Percentiles rank a stretch among this genome's conserved stretches.
Evolutionary conservation across 1,140 invertebrate species (phyloP).

Genomic region (Wasmannia auropunctata): DNA sequence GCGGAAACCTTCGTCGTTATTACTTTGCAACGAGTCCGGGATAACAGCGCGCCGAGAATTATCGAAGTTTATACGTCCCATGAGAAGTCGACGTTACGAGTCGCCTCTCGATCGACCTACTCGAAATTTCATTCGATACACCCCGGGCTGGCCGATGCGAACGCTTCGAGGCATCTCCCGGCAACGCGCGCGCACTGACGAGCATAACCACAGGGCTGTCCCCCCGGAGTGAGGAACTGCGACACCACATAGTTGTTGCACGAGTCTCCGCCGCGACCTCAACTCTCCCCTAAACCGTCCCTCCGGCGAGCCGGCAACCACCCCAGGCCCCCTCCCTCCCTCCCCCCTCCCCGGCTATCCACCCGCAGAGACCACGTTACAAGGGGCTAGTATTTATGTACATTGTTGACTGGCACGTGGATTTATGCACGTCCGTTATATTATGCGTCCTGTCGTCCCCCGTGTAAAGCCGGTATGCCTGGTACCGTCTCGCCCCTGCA

Average conservation of each 20-base stretch:
- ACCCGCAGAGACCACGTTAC: slow-evolving; percentile 76
- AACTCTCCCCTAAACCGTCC: slow-evolving; percentile 58
- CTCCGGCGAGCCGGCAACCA: slow-evolving; percentile 33
- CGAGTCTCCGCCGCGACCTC: slow-evolving; percentile 64
- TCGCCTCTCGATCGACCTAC: slow-evolving; percentile 53
- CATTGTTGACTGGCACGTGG: slow-evolving; percentile 85
- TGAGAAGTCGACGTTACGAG: slow-evolving; percentile 34
- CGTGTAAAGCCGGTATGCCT: slow-evolving; percentile 81
- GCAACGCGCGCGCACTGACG: slow-evolving; percentile 72
- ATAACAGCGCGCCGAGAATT: slow-evolving; percentile 41
- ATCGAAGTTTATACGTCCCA: slow-evolving; percentile 59
- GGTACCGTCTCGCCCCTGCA: slow-evolving; percentile 79
- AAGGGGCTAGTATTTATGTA: slow-evolving; percentile 85
- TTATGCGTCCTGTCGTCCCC: slow-evolving; percentile 83
- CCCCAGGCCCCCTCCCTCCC: slow-evolving; percentile 4
- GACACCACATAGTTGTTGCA: slow-evolving; percentile 78
- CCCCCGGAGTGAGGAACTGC: slow-evolving; percentile 80
- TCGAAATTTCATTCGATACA: slow-evolving; percentile 68
- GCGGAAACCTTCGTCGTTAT: slow-evolving; percentile 37
- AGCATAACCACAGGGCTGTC: slow-evolving; percentile 81
- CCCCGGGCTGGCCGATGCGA: neutral
- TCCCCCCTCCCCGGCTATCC: slow-evolving; percentile 59
- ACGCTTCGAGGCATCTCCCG: slow-evolving; percentile 20
- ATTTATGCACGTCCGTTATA: slow-evolving; percentile 85
- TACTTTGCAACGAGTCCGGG: slow-evolving; percentile 50